Conservation (phyloP, 2,113 vertebrate genomes). For the Micronycteris hirsuta region DNA sequence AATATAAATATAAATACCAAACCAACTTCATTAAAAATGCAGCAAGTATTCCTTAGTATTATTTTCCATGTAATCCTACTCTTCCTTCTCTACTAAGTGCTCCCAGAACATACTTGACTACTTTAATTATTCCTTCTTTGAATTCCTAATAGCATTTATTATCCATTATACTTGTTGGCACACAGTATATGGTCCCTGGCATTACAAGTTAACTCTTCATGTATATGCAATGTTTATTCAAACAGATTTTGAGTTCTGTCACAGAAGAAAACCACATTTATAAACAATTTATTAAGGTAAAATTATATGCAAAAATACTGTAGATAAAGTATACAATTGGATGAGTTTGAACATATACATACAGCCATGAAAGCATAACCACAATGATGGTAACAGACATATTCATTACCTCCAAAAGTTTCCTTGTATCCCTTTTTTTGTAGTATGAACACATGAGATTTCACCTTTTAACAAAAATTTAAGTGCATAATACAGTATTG, state of each 20-base stretch:
- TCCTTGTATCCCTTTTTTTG: neutral
- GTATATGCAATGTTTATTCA: neutral
- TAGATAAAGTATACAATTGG: neutral
- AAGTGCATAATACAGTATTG: neutral
- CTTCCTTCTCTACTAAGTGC: neutral
- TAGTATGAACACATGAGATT: neutral
- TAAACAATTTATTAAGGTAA: neutral
- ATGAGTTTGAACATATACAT: neutral
- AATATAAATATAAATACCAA: neutral
- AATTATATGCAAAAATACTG: neutral
- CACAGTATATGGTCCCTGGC: neutral
- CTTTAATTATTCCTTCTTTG: neutral
- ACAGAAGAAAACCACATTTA: neutral
- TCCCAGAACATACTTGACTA: neutral
- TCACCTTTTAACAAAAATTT: neutral
- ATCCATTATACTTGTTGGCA: neutral
- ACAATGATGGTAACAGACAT: neutral
- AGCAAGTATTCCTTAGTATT: neutral
- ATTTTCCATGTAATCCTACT: neutral
- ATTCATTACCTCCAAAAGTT: neutral
- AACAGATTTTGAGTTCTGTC: neutral
- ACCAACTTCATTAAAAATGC: neutral
- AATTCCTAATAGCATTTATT: neutral
- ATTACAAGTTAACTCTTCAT: neutral
- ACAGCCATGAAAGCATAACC: neutral